Base-by-base conservation (phyloP, 2,113 vertebrate genomes). In the Oceanodroma tethys region DNA sequence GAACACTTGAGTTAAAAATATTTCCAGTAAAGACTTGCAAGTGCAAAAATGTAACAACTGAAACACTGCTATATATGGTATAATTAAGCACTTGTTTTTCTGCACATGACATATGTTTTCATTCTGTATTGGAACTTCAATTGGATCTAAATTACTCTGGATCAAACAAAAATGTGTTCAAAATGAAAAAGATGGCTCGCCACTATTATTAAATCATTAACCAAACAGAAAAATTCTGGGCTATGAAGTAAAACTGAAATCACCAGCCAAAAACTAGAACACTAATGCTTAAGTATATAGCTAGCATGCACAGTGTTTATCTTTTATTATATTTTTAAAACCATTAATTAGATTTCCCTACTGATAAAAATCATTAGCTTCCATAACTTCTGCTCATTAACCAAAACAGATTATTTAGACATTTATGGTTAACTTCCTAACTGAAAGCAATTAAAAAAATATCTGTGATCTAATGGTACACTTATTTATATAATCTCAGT, bases 1-100 rank as follows among this genome's bases (percentile, higher is more conserved):
- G 94, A 98, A 97, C 76, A 92, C 92, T 94, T 95, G 59, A 97
- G 93, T 97, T 97, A 96, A 97, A 97, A 98, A 93, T 95, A 97
- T 95, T 97, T 97, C 74, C 79, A 97, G 93, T 86, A 86, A 96
- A 97, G 83, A 80, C 89, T 86, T 96, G 20, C 95, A 97, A 97
- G 82, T 90, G 65, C 70, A 96, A 97, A 98, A 96, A 96, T 92
- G 43, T 95, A 97, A 95, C 76, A 97, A 97, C 53, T 97, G 92
- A 97, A 98, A 93, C 56, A 95, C 72, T 95, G 70, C 59, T 96
- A 92, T 91, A 96, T 83, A 87, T 94, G 88, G 93, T 90, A 94
- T 95, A 97, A 98, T 97, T 98, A 97, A 95, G 85, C 93, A 94
- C 79, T 97, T 97, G 59, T 96, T 97, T 98, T 94, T 96, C 90